Base-by-base conservation (phyloP, 2,888 invertebrate species). In the Emmelina monodactyla region DNA sequence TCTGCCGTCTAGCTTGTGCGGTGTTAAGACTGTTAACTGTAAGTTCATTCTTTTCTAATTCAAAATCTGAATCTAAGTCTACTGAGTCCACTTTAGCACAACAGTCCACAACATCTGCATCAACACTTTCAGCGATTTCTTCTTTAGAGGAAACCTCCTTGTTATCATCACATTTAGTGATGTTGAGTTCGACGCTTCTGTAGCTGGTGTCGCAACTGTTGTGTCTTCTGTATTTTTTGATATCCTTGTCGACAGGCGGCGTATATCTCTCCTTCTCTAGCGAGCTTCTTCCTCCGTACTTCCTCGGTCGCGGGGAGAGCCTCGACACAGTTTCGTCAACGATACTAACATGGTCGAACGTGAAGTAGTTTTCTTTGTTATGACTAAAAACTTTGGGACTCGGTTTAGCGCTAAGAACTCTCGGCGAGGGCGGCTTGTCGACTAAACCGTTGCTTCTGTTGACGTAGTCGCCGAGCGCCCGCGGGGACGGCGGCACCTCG, bases 291-390 rank as follows among this genome's bases (percentile, higher is more conserved):
- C 76, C 78, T 0, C 64, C 66, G 33, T 78, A 79, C 34, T 67
- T 64, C 42, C 56, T 65, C 1, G 75, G 76, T 37, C 66, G 55
- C 0, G 69, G 61, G 0, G 66, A 63, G 13, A 62, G 43, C 42
- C 57, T 60, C 0, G 57, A 40, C 1, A 46, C 39, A 14, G 50
- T 54, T 7, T 68, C 73, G 37, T 65, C 62, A 3, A 42, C 49
- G 6, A 52, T 41, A 16, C 50, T 47, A 0, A 58, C 57, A 25
- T 59, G 63, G 29, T 79, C 79, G 40, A 79, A 79, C 0, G 70
- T 76, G 31, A 79, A 79, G 41, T 72, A 79, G 42, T 79, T 79
- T 37, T 79, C 79, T 43, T 79, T 79, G 42, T 79, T 78, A 34
- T 56, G 62, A 46, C 63, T 73, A 38, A 65, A 60, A 3, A 78